Conservation (phyloP, 2,113 vertebrate species). For the Amphilophus citrinellus region DNA sequence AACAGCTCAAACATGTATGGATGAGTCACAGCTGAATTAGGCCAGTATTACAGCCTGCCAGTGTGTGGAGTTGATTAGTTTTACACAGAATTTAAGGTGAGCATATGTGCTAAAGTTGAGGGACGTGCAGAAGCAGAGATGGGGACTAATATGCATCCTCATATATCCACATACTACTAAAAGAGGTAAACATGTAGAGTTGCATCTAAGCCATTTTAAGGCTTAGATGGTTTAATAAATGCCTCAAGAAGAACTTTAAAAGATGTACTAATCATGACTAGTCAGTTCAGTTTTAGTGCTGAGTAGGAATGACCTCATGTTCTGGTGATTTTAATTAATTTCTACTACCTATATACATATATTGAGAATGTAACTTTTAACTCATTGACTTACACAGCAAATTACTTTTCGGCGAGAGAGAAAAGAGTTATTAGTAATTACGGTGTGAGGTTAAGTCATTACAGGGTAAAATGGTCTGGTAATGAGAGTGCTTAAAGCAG, state of each 20-base stretch:
- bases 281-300: too few relatives aligned
- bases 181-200: neutral
- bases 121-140: neutral
- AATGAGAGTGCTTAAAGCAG: constrained; percentile 70
- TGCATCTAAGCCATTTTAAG: neutral
- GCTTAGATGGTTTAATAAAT: too few relatives aligned
- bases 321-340: neutral
- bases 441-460: constrained; percentile 63
- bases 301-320: neutral
- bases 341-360: neutral
- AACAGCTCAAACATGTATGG: neutral
- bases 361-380: constrained; percentile 5
- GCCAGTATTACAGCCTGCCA: neutral
- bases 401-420: constrained; percentile 31
- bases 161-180: neutral
- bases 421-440: constrained; percentile 54
- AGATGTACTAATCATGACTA: neutral
- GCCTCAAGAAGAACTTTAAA: neutral
- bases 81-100: too few relatives aligned
- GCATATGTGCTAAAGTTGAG: neutral
- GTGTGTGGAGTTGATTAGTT: neutral
- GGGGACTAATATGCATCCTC: neutral
- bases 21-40: neutral
- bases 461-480: constrained; percentile 56
- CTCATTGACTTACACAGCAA: constrained; percentile 42